Evolutionary conservation across 2,113 vertebrate species (phyloP).

Genomic region (Bombycilla garrulus): DNA sequence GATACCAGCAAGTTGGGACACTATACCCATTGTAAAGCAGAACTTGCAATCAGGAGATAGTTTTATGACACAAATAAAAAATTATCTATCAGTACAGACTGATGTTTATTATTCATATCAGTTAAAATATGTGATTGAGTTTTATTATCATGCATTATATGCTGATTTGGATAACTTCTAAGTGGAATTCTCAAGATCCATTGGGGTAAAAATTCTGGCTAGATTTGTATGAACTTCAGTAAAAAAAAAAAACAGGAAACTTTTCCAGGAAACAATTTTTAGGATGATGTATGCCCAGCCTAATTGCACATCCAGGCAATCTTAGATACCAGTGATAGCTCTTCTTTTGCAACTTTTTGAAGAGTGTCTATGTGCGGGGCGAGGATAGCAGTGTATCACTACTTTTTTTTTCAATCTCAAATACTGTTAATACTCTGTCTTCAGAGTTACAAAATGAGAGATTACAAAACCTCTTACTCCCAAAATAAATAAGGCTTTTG

Average conservation of each 20-base stretch:
- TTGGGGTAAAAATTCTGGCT: neutral
- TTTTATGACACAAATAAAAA: neutral
- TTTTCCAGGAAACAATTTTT: neutral
- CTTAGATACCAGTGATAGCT: neutral
- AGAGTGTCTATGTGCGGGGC: fast-evolving
- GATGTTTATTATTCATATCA: neutral
- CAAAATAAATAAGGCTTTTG: neutral
- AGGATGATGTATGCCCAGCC: neutral
- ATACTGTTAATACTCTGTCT: neutral
- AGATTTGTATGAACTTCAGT: neutral
- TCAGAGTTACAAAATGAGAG: neutral
- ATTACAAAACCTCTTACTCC: neutral
- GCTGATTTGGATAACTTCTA: neutral
- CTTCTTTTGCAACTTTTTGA: neutral
- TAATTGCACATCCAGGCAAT: neutral
- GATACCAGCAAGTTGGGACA: neutral
- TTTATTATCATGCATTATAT: neutral
- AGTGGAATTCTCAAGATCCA: neutral
- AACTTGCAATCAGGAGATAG: neutral
- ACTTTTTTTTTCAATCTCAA: neutral
- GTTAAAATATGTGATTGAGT: neutral
- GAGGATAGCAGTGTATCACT: fast-evolving
- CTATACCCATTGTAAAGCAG: neutral
- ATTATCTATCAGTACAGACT: neutral
- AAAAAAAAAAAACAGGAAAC: neutral